Base-by-base conservation (phyloP, 2,113 vertebrate genomes). In the Todiramphus chloris region DNA sequence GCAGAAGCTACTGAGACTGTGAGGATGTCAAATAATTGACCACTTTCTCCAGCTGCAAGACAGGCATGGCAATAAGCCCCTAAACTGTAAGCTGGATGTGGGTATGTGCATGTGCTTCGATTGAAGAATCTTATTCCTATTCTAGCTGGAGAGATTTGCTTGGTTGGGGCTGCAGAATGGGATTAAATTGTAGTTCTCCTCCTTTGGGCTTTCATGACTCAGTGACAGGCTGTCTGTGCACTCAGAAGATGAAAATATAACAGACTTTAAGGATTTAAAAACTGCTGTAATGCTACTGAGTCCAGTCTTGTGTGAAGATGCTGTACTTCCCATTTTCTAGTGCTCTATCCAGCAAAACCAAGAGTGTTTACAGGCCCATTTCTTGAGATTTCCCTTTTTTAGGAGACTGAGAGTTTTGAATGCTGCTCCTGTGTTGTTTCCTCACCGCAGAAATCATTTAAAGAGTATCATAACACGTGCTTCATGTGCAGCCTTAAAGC, bases 71-170 rank as follows among this genome's bases (percentile, higher is more conserved):
- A 80, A 27, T 28, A 84, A 89, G 11, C 17, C 39, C 74, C 37
- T 17, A 56, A 72, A n/a, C 76, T 64, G 33, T 28, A 31, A 39
- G 48, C 35, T 0, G 1, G 24, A 53, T 79, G 58, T 59, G 82
- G 62, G 11, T 76, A 14, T 2, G 6, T 48, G n/a, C 28, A 14
- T 2, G 6, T 51, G n/a, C 31, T 80, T 83, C 0, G 0, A 33
- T 14, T 18, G 33, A 84, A 83, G 39, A 2, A 13, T 37, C 30
- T 27, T n/a, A 13, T 85, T 90, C 60, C 19, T 53, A 2, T 55
- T 55, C 23, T 27, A 66, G 24, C 37, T 87, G 53, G 39, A 79
- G 44, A 76, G 35, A 1, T 93, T 87, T 89, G 33, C 69, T 74
- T 51, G 35, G 9, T 5, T 3, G 10, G 77, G 78, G 9, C 24